Evolutionary conservation across 1,140 invertebrate genomes (phyloP), one percentile per base, ranked within the genome.

Genomic region (Cotesia vestalis): DNA sequence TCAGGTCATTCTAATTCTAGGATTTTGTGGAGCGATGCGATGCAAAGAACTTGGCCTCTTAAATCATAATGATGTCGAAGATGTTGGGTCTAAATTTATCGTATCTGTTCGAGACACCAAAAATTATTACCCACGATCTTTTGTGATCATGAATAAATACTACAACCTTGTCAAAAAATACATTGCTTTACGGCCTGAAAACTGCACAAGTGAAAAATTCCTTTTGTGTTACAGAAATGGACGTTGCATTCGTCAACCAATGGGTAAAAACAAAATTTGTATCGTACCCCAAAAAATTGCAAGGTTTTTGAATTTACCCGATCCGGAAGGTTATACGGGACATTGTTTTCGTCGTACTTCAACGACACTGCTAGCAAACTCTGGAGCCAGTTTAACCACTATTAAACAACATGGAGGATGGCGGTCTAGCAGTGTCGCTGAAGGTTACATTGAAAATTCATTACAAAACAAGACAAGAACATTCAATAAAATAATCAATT

Each of bases 331-430:
- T 12, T 83, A 81, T 67, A 78, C 81, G 36, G 80, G 81, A 46
- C 77, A 82, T 46, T 71, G 76, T 61, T 82, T 83, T 72, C 75
- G 78, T n/a, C 38, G 76, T 46, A 77, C 79, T 20, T 83, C 80
- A 17, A 77, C 78, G 66, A 78, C 78, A 9, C 64, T 81, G 34
- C 66, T 82, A 17, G 76, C 76, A 12, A 66, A 84, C 72, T 61
- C 69, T 46, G 77, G 79, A 52, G 78, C 73, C 8, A 62, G 76
- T 20, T 20, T 20, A 20, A 20, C 20, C 20, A 20, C 20, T 20
- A 20, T 20, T 20, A 20, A 20, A 20, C 20, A 20, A 20, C 20
- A 20, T 20, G 20, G 20, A 20, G 20, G 20, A 20, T 20, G 20
- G 20, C 20, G 20, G 20, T 20, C 20, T 20, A 20, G 20, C 20